Conservation (phyloP, 2,113 vertebrate genomes). For the Saguinus midas region DNA sequence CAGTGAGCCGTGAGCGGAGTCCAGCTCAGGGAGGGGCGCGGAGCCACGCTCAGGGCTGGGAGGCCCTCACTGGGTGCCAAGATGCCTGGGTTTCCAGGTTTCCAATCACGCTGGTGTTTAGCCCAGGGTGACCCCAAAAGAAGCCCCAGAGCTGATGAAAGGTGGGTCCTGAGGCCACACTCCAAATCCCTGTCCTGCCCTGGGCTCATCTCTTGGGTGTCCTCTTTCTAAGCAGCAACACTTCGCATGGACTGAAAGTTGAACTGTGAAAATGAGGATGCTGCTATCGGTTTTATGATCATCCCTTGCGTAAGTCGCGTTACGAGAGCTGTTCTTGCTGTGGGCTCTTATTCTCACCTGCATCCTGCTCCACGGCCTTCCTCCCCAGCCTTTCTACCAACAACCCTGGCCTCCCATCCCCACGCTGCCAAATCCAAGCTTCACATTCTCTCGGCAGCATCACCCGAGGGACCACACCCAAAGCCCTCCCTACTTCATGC, state of each 20-base stretch:
- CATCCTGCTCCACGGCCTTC: background rate
- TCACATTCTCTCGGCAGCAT: background rate
- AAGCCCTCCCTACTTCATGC: accelerated
- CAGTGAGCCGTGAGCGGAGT: accelerated
- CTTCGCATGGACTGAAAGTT: background rate
- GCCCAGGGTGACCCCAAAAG: too few relatives aligned
- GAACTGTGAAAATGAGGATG: background rate
- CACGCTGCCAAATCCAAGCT: background rate
- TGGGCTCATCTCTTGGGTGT: background rate
- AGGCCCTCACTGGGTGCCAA: background rate
- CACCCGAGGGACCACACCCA: too few relatives aligned
- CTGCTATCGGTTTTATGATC: background rate
- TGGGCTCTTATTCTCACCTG: background rate
- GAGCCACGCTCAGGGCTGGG: background rate
- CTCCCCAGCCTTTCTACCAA: background rate
- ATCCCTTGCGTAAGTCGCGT: background rate
- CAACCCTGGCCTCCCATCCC: background rate
- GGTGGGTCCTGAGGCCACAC: background rate
- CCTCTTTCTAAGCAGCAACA: background rate
- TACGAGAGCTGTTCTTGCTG: background rate
- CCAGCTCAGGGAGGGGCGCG: background rate
- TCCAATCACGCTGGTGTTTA: background rate
- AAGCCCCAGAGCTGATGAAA: too few relatives aligned
- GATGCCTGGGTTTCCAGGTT: background rate
- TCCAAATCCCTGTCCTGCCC: background rate